Evolutionary conservation across 2,113 vertebrate genomes (phyloP), one percentile per base, ranked within the genome.

Genomic region (Stigmatopora argus): DNA sequence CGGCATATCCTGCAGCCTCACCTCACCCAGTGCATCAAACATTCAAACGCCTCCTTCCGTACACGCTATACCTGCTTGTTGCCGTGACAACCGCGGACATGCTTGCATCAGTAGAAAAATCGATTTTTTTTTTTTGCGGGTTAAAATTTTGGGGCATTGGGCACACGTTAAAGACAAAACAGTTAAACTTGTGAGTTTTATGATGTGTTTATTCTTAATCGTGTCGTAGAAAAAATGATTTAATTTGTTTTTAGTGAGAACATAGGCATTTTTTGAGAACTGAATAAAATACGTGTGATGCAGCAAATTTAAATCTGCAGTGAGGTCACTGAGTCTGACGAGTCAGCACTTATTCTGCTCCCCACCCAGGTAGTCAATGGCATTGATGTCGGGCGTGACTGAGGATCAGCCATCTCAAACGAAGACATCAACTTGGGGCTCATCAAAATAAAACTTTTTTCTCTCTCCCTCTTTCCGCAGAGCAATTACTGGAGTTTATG

Each of bases 401-500:
- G 19, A 53, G 21, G 19, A n/a, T 53, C 51, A 53, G 11, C 19
- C 19, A 53, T 53, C 51, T 53, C 19, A 23, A 21, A 53, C 9
- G 1, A 11, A 13, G 51, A 4, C 18, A 6, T 52, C n/a, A 52
- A 8, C n/a, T 13, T 18, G 47, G 47, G 17, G 15, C 5, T 4
- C 18, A 53, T 12, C 21, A 53, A 23, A 53, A 13, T 53, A 23
- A 53, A 21, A 56, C 35, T 64, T 64, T 23, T 49, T 65, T 47
- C 70, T 65, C 64, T 71, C 71, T 61, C 76, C 64, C 86, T 82
- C 69, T 67, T 80, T 75, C 81, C 86, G 68, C 91, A 99, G 96
- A 99, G 86, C 96, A 99, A 94, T 92, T 99, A 66, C 89, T 99
- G 89, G 97, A 98, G 90, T 98, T 99, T 86, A 98, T 99, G 96